These are phyloP conservation scores for Desoria tigrina DNA, from an alignment of 2,888 invertebrate species.

Conservation along the genomic window DNA sequence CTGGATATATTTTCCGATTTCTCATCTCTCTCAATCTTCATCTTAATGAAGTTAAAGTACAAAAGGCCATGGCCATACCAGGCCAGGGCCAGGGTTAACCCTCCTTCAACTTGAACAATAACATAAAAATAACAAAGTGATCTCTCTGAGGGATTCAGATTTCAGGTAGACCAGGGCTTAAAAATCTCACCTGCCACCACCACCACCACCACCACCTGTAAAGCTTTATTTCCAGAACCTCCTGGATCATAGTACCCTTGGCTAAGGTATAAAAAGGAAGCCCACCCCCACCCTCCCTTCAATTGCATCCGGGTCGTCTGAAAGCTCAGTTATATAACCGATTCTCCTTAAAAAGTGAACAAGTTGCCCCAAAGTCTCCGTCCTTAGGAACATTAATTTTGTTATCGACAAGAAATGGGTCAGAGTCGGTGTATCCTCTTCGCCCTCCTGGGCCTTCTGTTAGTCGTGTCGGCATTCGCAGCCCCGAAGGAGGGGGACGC, in stretches of 20 bases:
- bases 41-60: not conserved
- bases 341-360: not conserved
- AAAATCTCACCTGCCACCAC: too few species aligned
- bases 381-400: not conserved
- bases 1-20: constrained; percentile 22
- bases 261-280: constrained; percentile 17
- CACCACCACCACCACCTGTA: too few species aligned
- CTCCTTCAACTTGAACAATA: not conserved
- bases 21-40: constrained; percentile 30
- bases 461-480: constrained; percentile 43
- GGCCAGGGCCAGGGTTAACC: constrained; percentile 19
- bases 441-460: constrained; percentile 36
- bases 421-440: constrained; percentile 23
- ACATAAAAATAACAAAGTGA: too few species aligned
- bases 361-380: too few species aligned
- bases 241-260: constrained; percentile 5
- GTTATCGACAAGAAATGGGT: not conserved
- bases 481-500: constrained; percentile 47
- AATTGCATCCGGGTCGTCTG: constrained; percentile 14
- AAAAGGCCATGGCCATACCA: not conserved
- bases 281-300: constrained; percentile 23
- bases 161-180: too few species aligned
- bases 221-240: too few species aligned
- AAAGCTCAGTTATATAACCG: not conserved
- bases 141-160: too few species aligned